These are phyloP conservation scores for Drosophila punjabiensis DNA, from an alignment of 1,140 invertebrate species.

Conservation along the genomic window DNA sequence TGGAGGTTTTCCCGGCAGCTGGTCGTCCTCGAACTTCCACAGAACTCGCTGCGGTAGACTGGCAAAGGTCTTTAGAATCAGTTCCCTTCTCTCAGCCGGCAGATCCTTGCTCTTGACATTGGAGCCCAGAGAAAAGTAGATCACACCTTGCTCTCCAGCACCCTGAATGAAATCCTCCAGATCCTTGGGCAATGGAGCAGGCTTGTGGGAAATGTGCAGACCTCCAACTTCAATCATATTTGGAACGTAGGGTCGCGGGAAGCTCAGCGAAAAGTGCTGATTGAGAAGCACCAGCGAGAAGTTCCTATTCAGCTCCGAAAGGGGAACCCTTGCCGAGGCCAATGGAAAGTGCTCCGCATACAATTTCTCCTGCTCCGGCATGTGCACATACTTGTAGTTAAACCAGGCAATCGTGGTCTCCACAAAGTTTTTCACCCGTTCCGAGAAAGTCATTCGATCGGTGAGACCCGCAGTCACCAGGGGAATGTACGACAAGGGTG, in stretches of 20 bases:
- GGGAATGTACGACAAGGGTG: conserved; percentile 80
- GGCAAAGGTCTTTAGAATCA: conserved; percentile 87
- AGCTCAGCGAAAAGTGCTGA: conserved; percentile 86
- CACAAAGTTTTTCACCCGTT: conserved; percentile 85
- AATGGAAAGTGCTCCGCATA: conserved; percentile 85
- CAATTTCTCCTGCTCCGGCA: conserved; percentile 72
- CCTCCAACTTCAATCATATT: conserved; percentile 88
- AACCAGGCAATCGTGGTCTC: conserved; percentile 47
- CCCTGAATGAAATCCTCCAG: conserved; percentile 87
- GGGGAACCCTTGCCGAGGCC: conserved; percentile 60
- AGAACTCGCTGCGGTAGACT: conserved; percentile 88
- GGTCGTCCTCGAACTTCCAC: conserved; percentile 90
- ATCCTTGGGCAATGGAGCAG: conserved; percentile 84
- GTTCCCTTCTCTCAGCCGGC: conserved; percentile 85
- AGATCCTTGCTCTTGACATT: conserved; percentile 87
- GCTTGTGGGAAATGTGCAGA: conserved; percentile 85
- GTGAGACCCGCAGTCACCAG: conserved; percentile 63
- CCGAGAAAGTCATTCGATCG: conserved; percentile 85
- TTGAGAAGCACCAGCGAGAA: conserved; percentile 87
- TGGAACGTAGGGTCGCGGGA: conserved; percentile 86
- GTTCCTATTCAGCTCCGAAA: conserved; percentile 81
- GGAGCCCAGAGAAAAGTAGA: conserved; percentile 89
- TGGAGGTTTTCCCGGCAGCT: conserved; percentile 86
- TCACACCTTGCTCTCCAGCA: conserved; percentile 86
- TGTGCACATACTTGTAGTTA: conserved; percentile 40